Evolutionary conservation across 2,113 vertebrate genomes (phyloP), one percentile per base, ranked within the genome.

Genomic region (Panthera tigris): DNA sequence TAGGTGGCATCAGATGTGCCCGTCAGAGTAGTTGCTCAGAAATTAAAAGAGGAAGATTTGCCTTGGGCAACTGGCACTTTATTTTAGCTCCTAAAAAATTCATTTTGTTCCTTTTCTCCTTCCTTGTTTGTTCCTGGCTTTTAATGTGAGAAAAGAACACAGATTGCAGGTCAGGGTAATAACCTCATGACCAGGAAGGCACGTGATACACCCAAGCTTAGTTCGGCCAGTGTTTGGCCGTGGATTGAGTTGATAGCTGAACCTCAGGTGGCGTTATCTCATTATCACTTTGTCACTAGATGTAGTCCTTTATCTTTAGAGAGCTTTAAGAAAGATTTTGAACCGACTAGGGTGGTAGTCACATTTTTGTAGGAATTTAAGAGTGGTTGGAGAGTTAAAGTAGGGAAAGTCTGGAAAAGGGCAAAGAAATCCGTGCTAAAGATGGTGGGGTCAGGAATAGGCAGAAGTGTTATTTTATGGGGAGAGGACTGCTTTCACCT

Each of bases 11-110:
- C 52, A 97, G 80, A 76, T 94, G 73, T 39, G 14, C 33, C 12
- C 7, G 0, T 95, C 31, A 7, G 6, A 74, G 63, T 73, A 39
- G 52, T 39, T 27, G 61, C 80, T 94, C 12, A 93, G 76, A 91
- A 80, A 93, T 87, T 63, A 63, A 90, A 85, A 82, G 41, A 78
- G 48, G 84, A 92, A 45, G 12, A 69, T 91, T 96, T 87, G 76
- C 78, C 76, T 84, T n/a, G n/a, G 65, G 87, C 69, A 82, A 9
- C 33, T 90, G 80, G 11, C 7, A n/a, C n/a, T 97, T 95, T 63
- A 8, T 88, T 93, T 84, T 73, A n/a, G 36, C 21, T 81, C 88
- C 80, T 80, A 27, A 55, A 95, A 94, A 87, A n/a, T 87, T 41
- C 31, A 66, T 91, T 96, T 95, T 78, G 19, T 81, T 93, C 36